phyloP scores from a whole-genome alignment of 2,797 vertebrate genomes.

The Epinephelus awoara region DNA sequence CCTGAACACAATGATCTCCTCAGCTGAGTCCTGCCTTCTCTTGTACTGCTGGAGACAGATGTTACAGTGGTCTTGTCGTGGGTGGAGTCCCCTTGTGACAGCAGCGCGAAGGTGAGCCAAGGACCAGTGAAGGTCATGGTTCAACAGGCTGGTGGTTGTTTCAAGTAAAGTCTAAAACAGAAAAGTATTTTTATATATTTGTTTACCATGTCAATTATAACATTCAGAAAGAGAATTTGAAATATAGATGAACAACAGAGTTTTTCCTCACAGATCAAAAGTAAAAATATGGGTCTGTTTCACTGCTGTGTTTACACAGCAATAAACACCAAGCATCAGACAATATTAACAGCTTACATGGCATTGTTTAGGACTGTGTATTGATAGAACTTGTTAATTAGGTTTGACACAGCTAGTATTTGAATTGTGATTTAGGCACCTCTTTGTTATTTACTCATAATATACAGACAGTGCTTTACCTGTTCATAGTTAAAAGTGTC shows the following conservation, averaged over 20 bases:
- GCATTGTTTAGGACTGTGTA: no score
- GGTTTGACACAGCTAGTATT: background rate
- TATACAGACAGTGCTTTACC: constrained; percentile 73
- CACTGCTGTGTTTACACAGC: background rate
- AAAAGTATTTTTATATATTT: background rate
- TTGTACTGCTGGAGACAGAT: constrained; percentile 97
- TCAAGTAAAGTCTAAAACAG: constrained; percentile 92
- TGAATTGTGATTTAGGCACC: background rate
- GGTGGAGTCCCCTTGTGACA: constrained; percentile 93
- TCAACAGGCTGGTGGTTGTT: constrained; percentile 95
- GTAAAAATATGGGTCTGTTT: background rate
- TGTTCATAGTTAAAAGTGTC: constrained; percentile 98
- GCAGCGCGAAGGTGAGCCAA: constrained; percentile 93
- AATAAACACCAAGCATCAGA: background rate
- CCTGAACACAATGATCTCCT: constrained; percentile 97
- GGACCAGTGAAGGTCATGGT: constrained; percentile 98
- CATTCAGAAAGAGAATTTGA: background rate
- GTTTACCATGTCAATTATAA: background rate
- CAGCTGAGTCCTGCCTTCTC: constrained; percentile 90
- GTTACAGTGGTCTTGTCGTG: constrained; percentile 95
- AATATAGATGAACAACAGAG: background rate
- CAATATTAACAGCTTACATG: background rate
- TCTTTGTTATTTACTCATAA: background rate
- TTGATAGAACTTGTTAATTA: background rate
- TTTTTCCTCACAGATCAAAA: background rate